phyloP scores from a whole-genome alignment of 2,113 vertebrate species.

The Mobula birostris region DNA sequence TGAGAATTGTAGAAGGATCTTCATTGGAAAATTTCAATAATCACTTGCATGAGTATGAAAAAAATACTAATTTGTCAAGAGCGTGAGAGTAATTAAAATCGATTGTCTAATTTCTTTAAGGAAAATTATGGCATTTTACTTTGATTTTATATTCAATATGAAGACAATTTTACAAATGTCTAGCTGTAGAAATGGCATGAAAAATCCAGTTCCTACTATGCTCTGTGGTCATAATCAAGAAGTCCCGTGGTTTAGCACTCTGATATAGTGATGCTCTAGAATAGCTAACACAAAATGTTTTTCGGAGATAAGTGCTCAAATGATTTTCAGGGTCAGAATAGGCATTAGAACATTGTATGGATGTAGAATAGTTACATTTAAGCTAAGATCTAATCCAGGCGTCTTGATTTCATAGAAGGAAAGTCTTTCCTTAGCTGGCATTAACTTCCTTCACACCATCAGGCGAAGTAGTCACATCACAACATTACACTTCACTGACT shows the following conservation, averaged over 20 bases:
- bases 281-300: background rate
- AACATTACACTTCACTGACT: background rate
- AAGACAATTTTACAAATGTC: background rate
- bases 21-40: no score
- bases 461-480: background rate
- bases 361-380: no score
- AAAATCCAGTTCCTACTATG: background rate
- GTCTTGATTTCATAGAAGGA: background rate
- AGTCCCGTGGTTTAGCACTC: background rate
- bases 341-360: no score
- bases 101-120: no score
- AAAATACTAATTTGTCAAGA: no score
- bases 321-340: background rate
- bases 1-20: no score
- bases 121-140: no score
- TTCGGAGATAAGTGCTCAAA: background rate
- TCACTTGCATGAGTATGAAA: no score
- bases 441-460: background rate
- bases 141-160: no score
- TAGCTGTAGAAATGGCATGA: background rate
- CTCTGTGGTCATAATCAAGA: background rate
- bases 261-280: background rate
- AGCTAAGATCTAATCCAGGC: no score
- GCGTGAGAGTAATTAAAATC: no score
- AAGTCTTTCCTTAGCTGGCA: background rate